A percentile compares a stretch with the other conserved stretches of the same genome.
Evolutionary conservation across 1,140 invertebrate genomes (phyloP).

Genomic region (Phymastichus coffea): DNA sequence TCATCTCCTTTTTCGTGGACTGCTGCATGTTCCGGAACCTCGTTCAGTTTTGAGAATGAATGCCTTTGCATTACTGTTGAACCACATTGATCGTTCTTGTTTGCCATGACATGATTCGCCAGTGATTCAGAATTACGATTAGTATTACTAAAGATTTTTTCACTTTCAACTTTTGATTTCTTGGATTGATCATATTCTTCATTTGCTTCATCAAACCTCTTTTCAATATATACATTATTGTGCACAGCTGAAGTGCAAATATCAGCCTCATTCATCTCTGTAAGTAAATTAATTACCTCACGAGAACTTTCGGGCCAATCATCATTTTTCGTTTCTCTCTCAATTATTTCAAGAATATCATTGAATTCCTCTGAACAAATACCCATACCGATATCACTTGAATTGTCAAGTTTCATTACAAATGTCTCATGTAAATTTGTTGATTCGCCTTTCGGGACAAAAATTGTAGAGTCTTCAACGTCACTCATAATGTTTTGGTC

Average conservation of each 20-base stretch:
- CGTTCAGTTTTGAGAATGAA: neutral
- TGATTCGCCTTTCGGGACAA: slow-evolving; percentile 42
- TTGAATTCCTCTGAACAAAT: slow-evolving; percentile 36
- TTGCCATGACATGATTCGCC: neutral
- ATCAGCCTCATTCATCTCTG: neutral
- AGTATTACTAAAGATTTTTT: neutral
- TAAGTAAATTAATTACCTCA: neutral
- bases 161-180: slow-evolving; percentile 20
- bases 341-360: slow-evolving; percentile 41
- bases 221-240: neutral
- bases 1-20: slow-evolving; percentile 15
- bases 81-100: neutral
- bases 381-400: slow-evolving; percentile 6
- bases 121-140: neutral
- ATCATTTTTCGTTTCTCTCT: slow-evolving; percentile 31
- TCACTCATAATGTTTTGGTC: slow-evolving; percentile 8
- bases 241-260: neutral
- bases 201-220: neutral
- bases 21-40: neutral
- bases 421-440: slow-evolving; percentile 34
- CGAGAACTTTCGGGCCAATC: neutral
- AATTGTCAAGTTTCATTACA: slow-evolving; percentile 25
- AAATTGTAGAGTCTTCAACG: slow-evolving; percentile 33
- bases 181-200: slow-evolving; percentile 7
- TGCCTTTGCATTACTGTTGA: neutral